Evolutionary conservation across 2,888 invertebrate genomes (phyloP).

Genomic region (Drosophila mulleri): DNA sequence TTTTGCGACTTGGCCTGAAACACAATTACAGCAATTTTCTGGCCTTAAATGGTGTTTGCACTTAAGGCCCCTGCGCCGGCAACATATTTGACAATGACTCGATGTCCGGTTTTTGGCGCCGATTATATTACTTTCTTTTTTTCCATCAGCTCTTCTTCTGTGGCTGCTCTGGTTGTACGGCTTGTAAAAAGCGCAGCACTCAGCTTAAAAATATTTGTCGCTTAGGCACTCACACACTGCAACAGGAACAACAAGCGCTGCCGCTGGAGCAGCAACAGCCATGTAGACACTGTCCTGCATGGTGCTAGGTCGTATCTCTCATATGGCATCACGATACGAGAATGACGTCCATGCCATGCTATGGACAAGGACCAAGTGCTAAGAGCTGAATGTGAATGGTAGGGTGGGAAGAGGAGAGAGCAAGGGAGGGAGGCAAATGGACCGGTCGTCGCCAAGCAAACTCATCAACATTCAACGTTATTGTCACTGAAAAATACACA

Average conservation of each 20-base stretch:
- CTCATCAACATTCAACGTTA: slow-evolving; percentile 79
- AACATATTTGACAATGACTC: slow-evolving; percentile 69
- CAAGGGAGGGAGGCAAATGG: slow-evolving; percentile 9
- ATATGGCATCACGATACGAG: slow-evolving; percentile 42
- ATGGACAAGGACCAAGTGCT: slow-evolving; percentile 31
- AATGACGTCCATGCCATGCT: slow-evolving; percentile 34
- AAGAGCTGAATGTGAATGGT: slow-evolving; percentile 8
- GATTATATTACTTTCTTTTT: slow-evolving; percentile 23
- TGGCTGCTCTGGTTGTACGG: background rate
- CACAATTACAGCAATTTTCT: slow-evolving; percentile 43
- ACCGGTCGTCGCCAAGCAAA: slow-evolving; percentile 66
- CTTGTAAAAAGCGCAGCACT: slow-evolving; percentile 59
- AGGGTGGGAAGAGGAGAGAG: background rate
- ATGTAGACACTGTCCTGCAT: slow-evolving; percentile 42
- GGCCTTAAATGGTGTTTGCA: slow-evolving; percentile 67
- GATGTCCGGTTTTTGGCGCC: slow-evolving; percentile 58
- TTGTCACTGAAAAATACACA: slow-evolving; percentile 79
- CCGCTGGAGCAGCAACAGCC: slow-evolving; percentile 2
- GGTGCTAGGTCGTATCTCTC: slow-evolving; percentile 40
- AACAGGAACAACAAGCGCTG: slow-evolving; percentile 8
- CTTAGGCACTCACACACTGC: slow-evolving; percentile 56
- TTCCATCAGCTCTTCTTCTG: background rate
- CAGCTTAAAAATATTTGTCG: slow-evolving; percentile 71
- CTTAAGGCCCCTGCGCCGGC: slow-evolving; percentile 26
- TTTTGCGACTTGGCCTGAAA: slow-evolving; percentile 20